Evolutionary conservation across 2,113 vertebrate genomes (phyloP).

Genomic region (sheep (Ovis aries)): DNA sequence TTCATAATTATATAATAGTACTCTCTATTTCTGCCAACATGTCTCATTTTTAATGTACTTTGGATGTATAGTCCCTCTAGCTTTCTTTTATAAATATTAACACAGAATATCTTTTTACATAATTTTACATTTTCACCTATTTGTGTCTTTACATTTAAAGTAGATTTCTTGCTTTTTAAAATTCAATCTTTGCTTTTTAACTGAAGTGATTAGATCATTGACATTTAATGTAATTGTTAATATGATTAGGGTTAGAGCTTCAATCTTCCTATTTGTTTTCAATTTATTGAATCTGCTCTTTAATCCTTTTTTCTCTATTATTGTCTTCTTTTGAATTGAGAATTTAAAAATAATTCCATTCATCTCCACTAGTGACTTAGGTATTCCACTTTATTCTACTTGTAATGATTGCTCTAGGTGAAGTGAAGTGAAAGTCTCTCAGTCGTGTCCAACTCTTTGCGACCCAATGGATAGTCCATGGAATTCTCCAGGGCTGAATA

Average conservation of each 20-base stretch:
- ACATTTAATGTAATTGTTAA: not conserved
- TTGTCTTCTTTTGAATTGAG: not conserved
- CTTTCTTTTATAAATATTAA: not conserved
- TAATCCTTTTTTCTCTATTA: not conserved
- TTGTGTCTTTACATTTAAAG: not conserved
- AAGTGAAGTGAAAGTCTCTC: not conserved
- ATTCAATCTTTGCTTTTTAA: not conserved
- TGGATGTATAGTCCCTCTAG: not conserved
- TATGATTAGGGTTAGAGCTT: not conserved
- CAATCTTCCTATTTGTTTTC: not conserved
- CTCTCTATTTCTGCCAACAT: not conserved
- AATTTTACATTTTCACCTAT: not conserved
- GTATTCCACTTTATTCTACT: not conserved
- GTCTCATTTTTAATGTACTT: not conserved
- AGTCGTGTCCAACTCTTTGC: rapidly evolving
- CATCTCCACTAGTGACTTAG: not conserved
- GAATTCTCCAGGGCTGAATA: not conserved
- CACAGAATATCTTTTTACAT: not conserved
- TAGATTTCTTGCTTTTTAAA: not conserved
- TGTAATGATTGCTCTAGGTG: not conserved
- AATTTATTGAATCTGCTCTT: not conserved
- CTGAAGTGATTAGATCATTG: not conserved
- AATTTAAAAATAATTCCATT: not conserved
- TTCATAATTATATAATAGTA: not conserved
- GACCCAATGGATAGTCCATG: rapidly evolving